Evolutionary conservation across 2,888 invertebrate genomes (phyloP).

Genomic region (Agrotis ipsilon): DNA sequence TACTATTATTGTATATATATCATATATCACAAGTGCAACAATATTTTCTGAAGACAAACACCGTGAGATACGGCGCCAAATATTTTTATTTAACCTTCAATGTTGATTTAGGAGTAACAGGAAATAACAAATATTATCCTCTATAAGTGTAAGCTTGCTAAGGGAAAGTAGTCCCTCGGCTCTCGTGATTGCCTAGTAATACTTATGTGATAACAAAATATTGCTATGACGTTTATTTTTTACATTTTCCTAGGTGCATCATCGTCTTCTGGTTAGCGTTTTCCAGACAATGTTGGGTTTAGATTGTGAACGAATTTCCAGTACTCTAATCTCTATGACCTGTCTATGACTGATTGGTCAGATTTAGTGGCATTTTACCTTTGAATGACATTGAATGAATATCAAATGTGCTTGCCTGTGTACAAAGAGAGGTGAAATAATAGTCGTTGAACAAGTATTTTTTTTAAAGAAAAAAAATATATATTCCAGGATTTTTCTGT

Average conservation of each 20-base stretch:
- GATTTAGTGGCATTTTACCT: too few species aligned
- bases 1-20: too few species aligned
- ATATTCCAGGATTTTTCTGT: too few species aligned
- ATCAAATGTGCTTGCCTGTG: too few species aligned
- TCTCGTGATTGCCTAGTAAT: background rate
- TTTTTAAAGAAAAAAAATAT: too few species aligned
- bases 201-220: background rate
- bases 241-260: background rate
- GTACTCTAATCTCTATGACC: background rate
- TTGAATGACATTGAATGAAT: too few species aligned
- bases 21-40: too few species aligned
- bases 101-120: conserved; percentile 47
- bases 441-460: too few species aligned
- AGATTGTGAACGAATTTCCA: background rate
- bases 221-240: background rate
- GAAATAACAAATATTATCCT: conserved; percentile 49
- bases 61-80: conserved; percentile 23
- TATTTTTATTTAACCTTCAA: conserved; percentile 41
- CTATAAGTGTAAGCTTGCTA: conserved; percentile 20
- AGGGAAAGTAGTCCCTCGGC: conserved; percentile 9
- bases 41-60: conserved; percentile 39
- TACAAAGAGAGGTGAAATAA: too few species aligned
- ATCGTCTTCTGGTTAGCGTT: background rate
- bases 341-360: background rate
- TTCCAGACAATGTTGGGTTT: background rate